phyloP scores from a whole-genome alignment of 1,140 invertebrate genomes.

The Aradophagus sp. region DNA sequence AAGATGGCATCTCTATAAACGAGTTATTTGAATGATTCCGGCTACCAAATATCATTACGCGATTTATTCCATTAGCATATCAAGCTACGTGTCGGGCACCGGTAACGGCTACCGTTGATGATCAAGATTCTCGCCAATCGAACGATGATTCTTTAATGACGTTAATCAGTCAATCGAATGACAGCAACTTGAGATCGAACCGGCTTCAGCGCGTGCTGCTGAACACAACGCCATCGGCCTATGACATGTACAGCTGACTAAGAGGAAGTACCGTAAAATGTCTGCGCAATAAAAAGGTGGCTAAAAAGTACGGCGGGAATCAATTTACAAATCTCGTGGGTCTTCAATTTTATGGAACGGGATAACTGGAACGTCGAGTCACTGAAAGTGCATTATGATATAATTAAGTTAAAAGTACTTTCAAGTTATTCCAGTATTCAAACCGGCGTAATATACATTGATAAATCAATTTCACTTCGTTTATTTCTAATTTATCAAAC shows the following conservation, averaged over 20 bases:
- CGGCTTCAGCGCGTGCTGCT: conserved; percentile 55
- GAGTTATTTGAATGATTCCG: conserved; percentile 40
- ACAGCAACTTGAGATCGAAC: conserved; percentile 42
- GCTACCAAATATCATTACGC: conserved; percentile 51
- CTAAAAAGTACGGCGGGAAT: conserved; percentile 8
- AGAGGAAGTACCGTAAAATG: conserved; percentile 29
- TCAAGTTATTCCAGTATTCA: too few species aligned
- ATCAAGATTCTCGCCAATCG: conserved; percentile 46
- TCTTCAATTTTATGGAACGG: too few species aligned
- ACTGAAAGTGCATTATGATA: too few species aligned
- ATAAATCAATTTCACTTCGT: too few species aligned
- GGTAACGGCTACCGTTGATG: conserved; percentile 37
- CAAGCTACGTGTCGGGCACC: conserved; percentile 25
- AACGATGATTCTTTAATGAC: conserved; percentile 28
- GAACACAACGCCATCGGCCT: conserved; percentile 29
- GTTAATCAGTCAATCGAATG: conserved; percentile 48
- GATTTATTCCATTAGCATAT: conserved; percentile 41
- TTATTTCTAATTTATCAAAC: too few species aligned
- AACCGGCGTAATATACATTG: too few species aligned
- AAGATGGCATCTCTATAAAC: conserved; percentile 34
- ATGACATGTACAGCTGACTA: conserved; percentile 47
- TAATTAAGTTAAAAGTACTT: too few species aligned
- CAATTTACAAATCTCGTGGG: too few species aligned
- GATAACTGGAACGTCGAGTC: too few species aligned
- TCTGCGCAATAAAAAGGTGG: conserved; percentile 24